Base-by-base conservation (phyloP, 2,113 vertebrate species). In the Saiga tatarica region DNA sequence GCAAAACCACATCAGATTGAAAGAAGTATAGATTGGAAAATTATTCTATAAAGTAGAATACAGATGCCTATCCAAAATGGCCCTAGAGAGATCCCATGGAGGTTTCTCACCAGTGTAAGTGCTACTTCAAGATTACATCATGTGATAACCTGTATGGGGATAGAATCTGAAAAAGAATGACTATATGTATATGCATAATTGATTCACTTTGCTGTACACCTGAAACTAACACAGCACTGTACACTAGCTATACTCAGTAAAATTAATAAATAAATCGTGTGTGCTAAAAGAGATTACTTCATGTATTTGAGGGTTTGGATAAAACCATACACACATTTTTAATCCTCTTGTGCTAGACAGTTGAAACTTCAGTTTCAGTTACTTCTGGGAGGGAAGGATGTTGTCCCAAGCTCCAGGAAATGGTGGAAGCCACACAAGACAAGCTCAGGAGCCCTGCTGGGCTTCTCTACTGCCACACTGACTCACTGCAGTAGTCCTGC, bases 101-200 rank as follows among this genome's bases (percentile, higher is more conserved):
- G 71, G 87, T 92, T 97, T 97, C 59, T 97, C 87, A 93, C 36
- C 21, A 89, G 0, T 84, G 62, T 39, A 92, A 93, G 62, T 81
- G 52, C 39, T 83, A 30, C 74, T 55, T 60, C 30, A 81, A 97
- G 62, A 50, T 81, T 36, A 39, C 4, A 45, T 33, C 47, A 42
- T 45, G 86, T 76, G 93, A 52, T 52, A 81, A 52, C 10, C 30
- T 81, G 5, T n/a, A 81, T 21, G 47, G 47, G 30, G 30, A 52
- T 52, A 21, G 47, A 52, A 81, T 81, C 78, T 52, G 30, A 81
- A 52, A 50, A 81, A 81, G 78, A 81, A 81, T 52, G 47, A 52
- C 47, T 81, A 33, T 21, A 33, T 33, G 5, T 52, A 52, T n/a
- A 13, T 26, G 30, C 10, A 12, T 52, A 81, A 81, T 11, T 81